Percentiles rank a stretch among this genome's conserved stretches.
Evolutionary conservation across 2,888 invertebrate species (phyloP).

Genomic region (Acronicta alni): DNA sequence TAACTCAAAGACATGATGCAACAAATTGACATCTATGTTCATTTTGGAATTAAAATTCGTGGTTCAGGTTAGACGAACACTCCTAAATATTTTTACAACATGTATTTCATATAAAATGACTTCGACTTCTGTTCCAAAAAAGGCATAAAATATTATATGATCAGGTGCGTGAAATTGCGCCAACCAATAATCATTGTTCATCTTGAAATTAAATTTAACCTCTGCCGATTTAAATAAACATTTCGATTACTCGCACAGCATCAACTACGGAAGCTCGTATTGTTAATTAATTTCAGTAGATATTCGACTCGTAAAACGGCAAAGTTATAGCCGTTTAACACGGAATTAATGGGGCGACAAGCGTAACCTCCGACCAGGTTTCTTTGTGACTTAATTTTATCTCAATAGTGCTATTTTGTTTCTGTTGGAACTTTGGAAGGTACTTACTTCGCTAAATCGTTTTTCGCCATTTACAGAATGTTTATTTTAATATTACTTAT

Average conservation of each 20-base stretch:
- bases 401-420: slow-evolving; percentile 68
- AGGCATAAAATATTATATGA: slow-evolving; percentile 48
- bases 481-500: slow-evolving; percentile 69
- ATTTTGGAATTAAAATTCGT: slow-evolving; percentile 32
- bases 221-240: slow-evolving; percentile 63
- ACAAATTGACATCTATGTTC: slow-evolving; percentile 21
- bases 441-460: slow-evolving; percentile 66
- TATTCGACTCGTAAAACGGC: slow-evolving; percentile 77
- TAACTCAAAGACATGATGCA: slow-evolving; percentile 24
- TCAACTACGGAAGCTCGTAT: slow-evolving; percentile 68
- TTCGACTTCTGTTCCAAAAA: slow-evolving; percentile 38
- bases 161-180: slow-evolving; percentile 41
- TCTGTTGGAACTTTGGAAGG: slow-evolving; percentile 61
- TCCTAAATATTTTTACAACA: slow-evolving; percentile 26
- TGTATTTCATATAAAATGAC: slow-evolving; percentile 28
- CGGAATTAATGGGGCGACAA: slow-evolving; percentile 74
- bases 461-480: slow-evolving; percentile 71
- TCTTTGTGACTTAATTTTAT: slow-evolving; percentile 74
- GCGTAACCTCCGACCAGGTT: slow-evolving; percentile 70
- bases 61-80: slow-evolving; percentile 32
- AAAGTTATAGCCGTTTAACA: slow-evolving; percentile 76
- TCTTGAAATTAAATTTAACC: slow-evolving; percentile 53
- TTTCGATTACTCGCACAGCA: slow-evolving; percentile 60
- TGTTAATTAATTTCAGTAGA: slow-evolving; percentile 76
- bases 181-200: slow-evolving; percentile 57